Evolutionary conservation across 1,140 invertebrate species (phyloP), one percentile per base, ranked within the genome.

Genomic region (Gonioctena quinquepunctata): DNA sequence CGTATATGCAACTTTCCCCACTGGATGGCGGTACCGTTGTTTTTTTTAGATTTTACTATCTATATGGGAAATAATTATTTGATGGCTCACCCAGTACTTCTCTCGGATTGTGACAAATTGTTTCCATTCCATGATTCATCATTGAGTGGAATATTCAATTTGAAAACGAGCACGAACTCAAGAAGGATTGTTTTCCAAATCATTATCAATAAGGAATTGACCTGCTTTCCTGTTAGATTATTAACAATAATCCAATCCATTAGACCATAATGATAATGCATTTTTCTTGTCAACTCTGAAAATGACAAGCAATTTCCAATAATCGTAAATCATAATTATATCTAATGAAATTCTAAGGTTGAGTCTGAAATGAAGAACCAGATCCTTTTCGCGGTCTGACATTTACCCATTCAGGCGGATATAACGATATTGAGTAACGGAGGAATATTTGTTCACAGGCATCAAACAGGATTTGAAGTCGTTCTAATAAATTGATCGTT

Each of bases 351-450:
- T 54, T 54, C 52, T 54, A 54, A 54, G 52, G 52, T 54, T 54
- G 22, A 54, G 52, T 16, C 19, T 54, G 11, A 23, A 18, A 18
- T 54, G 52, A 54, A 54, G 52, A 54, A 54, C n/a, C 52, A 23
- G 52, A 54, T 54, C 52, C 52, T 19, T 54, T 18, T 3, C 52
- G 52, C 52, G 52, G 52, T 54, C 22, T 54, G 52, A 54, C 52
- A 54, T 54, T 54, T 18, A 54, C 3, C 8, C 22, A 21, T 23
- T 54, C 22, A 21, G 33, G 13, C 52, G 52, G 52, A 54, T 54
- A 54, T 54, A n/a, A n/a, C n/a, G 6, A 42, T 42, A 23, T 54
- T 54, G 52, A 54, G 52, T 23, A 54, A 54, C 52, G 52, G 18
- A 19, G 19, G 52, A 54, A 21, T 18, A 54, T 16, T 13, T 11